These are phyloP conservation scores for Macrosteles quadrilineatus DNA, from an alignment of 1,140 invertebrate species.

Conservation along the genomic window DNA sequence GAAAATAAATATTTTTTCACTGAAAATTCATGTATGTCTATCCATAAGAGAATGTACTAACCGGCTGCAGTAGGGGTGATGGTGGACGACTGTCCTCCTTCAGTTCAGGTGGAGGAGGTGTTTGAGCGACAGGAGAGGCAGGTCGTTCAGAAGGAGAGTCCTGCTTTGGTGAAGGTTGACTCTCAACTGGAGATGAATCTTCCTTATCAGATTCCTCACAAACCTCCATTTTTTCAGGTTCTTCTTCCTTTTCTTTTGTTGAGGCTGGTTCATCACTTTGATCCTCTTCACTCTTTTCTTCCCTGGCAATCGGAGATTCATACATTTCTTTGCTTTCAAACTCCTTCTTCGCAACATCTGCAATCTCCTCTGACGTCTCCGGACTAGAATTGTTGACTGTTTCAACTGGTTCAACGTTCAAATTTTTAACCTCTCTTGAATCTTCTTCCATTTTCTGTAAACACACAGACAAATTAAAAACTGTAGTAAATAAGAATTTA, in stretches of 20 bases:
- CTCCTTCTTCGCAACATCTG: constrained; percentile 48
- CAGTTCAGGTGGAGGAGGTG: not conserved
- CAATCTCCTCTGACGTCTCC: constrained; percentile 39
- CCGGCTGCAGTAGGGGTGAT: no score
- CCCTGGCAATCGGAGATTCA: constrained; percentile 26
- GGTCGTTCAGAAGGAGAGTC: not conserved
- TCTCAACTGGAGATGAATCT: constrained; percentile 19
- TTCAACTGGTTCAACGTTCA: not conserved
- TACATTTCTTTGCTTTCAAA: constrained; percentile 46
- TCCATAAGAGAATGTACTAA: no score
- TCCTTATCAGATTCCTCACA: constrained; percentile 33
- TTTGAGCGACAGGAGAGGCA: not conserved
- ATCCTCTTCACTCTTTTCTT: constrained; percentile 46
- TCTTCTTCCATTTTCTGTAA: not conserved
- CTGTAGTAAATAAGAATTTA: no score
- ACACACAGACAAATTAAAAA: no score
- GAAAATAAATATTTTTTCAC: no score
- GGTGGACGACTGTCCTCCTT: no score
- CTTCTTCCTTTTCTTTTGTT: no score
- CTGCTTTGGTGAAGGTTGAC: not conserved
- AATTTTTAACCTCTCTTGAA: not conserved
- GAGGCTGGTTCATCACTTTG: constrained; percentile 36
- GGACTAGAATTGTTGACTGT: not conserved
- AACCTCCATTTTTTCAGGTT: no score
- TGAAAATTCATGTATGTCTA: no score